Evolutionary conservation across 2,888 invertebrate genomes (phyloP).

Genomic region (Philaethria dido): DNA sequence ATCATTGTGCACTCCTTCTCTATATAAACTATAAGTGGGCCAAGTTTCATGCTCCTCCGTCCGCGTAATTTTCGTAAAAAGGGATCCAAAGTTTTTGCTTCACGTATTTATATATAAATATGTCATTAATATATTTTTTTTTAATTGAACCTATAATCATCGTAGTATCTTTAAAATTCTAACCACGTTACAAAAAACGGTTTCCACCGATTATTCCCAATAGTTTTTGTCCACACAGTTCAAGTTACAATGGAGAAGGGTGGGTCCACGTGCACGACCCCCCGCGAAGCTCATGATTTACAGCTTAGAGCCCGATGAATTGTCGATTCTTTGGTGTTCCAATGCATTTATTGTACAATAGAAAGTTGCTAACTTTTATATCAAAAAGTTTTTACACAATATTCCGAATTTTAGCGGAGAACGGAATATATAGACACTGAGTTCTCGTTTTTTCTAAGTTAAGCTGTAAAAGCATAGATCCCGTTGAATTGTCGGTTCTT

Average conservation of each 20-base stretch:
- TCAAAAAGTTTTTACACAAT: neutral
- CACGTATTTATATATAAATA: too few relatives aligned
- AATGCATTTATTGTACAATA: neutral
- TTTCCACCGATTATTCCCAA: constrained; percentile 3
- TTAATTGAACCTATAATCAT: neutral
- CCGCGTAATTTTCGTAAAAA: too few relatives aligned
- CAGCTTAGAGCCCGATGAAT: constrained; percentile 23
- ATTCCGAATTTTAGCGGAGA: too few relatives aligned
- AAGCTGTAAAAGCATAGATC: too few relatives aligned
- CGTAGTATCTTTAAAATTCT: neutral
- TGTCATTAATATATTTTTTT: too few relatives aligned
- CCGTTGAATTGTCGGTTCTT: too few relatives aligned
- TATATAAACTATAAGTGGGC: too few relatives aligned
- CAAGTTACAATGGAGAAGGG: constrained; percentile 38
- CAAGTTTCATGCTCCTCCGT: too few relatives aligned
- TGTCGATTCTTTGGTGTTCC: constrained; percentile 28
- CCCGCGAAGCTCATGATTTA: constrained; percentile 36
- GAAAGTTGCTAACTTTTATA: neutral
- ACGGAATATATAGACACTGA: too few relatives aligned
- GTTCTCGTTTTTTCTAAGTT: too few relatives aligned
- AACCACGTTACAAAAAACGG: neutral
- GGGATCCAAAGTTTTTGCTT: too few relatives aligned
- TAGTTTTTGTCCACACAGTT: constrained; percentile 35
- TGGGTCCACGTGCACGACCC: constrained; percentile 37
- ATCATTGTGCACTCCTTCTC: too few relatives aligned